Base-by-base conservation (phyloP, 1,140 invertebrate species). In the Caenorhabditis briggsae region DNA sequence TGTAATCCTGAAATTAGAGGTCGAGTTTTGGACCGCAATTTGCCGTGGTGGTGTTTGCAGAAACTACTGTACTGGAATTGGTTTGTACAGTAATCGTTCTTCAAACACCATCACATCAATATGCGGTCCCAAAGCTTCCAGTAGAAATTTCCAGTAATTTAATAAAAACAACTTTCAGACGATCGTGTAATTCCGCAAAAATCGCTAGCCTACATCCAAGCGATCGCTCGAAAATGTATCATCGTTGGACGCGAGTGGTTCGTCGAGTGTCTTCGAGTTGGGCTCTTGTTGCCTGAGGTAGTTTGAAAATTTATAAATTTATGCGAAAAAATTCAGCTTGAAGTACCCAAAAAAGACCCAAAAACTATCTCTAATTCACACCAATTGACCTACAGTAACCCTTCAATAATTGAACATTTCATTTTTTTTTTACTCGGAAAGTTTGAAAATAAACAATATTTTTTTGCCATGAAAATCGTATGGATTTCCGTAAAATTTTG, bases 171-270 rank as follows among this genome's bases (percentile, higher is more conserved):
- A 2, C 8, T 61, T 61, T 9, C 11, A 78, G 70, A 78, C 20
- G 46, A 46, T 46, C 46, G 46, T 25, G 9, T n/a, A 1, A 78
- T 78, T 1, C 46, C 70, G 0, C 70, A 78, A 23, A 78, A 78
- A 50, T 78, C 70, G 5, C 50, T 33, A 2, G 70, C 70, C 12
- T 78, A 78, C 50, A 18, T 78, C 7, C 46, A 78, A 50, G 70
- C 70, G n/a, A 78, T 78, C 33, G 70, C 70, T 11, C 70, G 70
- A 50, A 78, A 78, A 78, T 78, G 70, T n/a, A n/a, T 78, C 7
- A 53, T 78, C 33, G 46, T 78, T 9, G 70, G 70, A 53, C 46
- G 70, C 3, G 33, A 78, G 12, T 78, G 70, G 70, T 12, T 78
- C 8, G 70, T 78, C 5, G 70, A 78, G 12, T 78, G 70, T 50